phyloP scores from a whole-genome alignment of 1,140 invertebrate genomes.

The Sinonovacula constricta region DNA sequence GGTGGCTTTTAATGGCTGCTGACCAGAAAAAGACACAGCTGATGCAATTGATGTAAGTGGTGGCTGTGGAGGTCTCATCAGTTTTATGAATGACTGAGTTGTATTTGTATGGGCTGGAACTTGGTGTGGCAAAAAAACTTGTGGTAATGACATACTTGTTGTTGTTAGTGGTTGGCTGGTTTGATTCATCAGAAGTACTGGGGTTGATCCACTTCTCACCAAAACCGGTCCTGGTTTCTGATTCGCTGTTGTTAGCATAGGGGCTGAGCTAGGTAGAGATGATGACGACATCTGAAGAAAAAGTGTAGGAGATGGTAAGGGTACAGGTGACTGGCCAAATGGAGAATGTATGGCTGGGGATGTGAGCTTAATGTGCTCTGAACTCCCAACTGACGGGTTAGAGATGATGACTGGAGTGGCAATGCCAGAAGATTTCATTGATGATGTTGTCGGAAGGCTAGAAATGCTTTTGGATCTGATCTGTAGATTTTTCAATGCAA shows the following conservation, averaged over 20 bases:
- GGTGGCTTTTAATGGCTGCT: too few species aligned
- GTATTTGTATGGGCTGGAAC: too few species aligned
- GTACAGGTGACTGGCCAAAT: neutral
- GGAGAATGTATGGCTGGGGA: too few species aligned
- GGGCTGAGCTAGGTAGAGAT: neutral
- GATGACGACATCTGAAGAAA: neutral
- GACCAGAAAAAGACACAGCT: too few species aligned
- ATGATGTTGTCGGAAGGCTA: constrained; percentile 1
- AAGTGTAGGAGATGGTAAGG: neutral
- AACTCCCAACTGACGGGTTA: neutral
- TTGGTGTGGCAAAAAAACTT: too few species aligned
- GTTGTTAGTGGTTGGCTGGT: too few species aligned
- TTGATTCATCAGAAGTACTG: neutral
- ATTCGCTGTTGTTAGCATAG: neutral
- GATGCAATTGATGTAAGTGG: too few species aligned
- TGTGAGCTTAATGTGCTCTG: too few species aligned
- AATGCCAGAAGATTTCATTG: neutral
- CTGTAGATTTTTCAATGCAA: constrained; percentile 44
- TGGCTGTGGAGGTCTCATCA: too few species aligned
- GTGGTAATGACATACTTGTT: too few species aligned
- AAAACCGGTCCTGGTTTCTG: neutral
- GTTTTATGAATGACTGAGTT: too few species aligned
- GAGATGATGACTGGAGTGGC: constrained; percentile 16
- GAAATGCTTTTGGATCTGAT: constrained; percentile 35
- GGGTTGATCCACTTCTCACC: neutral